Conservation (phyloP, 2,797 vertebrate species). For the Propithecus deckenii region DNA sequence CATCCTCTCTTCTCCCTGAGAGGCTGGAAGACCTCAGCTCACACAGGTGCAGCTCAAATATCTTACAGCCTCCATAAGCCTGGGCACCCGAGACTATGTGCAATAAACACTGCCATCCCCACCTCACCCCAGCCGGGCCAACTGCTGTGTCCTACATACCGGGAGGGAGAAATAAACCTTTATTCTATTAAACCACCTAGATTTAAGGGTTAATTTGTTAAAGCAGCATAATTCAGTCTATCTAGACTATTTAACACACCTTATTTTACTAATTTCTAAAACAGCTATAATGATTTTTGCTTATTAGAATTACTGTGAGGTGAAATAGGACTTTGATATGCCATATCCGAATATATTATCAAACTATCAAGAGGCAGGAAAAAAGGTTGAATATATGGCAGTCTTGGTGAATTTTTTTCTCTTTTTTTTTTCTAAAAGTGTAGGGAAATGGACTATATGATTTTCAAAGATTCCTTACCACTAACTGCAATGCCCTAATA, state of each 20-base stretch:
- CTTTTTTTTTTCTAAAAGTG: not conserved
- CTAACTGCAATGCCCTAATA: not conserved
- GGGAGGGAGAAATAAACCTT: not conserved
- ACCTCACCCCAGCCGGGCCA: not conserved
- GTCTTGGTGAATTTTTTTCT: not conserved
- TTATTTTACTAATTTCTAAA: conserved; percentile 54
- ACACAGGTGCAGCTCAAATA: not conserved
- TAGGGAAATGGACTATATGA: not conserved
- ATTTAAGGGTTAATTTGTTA: not conserved
- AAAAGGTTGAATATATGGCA: not conserved
- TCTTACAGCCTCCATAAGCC: not conserved
- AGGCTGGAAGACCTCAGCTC: not conserved
- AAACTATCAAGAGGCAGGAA: not conserved
- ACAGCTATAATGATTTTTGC: conserved; percentile 3
- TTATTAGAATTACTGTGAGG: conserved; percentile 16
- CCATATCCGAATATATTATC: not conserved
- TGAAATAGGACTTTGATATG: not conserved
- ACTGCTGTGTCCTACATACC: not conserved
- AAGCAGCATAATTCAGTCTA: not conserved
- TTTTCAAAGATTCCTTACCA: not conserved
- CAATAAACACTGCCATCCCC: not conserved
- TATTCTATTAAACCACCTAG: not conserved
- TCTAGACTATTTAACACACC: not conserved
- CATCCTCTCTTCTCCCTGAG: not conserved
- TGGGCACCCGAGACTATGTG: not conserved